Percentiles rank a stretch among this genome's conserved stretches.
Evolutionary conservation across 2,113 vertebrate species (phyloP).

Genomic region (Mungos mungo): DNA sequence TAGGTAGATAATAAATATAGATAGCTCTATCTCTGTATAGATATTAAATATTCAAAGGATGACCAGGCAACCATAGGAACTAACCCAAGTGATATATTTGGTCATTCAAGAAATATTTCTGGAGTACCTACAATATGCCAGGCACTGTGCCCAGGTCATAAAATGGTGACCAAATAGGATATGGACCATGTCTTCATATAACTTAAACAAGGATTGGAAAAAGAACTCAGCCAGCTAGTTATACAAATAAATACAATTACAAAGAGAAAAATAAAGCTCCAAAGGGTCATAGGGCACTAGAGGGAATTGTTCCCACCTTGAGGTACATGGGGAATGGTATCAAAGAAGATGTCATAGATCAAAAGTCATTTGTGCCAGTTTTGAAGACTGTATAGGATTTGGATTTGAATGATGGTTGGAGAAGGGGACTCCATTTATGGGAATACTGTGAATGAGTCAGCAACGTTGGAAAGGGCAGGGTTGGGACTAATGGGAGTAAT

Average conservation of each 20-base stretch:
- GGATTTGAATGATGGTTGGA: not conserved
- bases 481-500: not conserved
- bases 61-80: not conserved
- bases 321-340: not conserved
- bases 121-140: not conserved
- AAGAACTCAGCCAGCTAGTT: not conserved
- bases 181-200: not conserved
- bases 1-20: not conserved
- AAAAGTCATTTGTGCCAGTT: not conserved
- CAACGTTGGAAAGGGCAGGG: not conserved
- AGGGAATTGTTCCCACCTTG: not conserved
- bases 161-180: not conserved
- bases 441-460: accelerated
- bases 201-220: not conserved
- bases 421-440: not conserved
- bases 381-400: not conserved
- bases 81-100: not conserved
- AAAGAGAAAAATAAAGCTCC: not conserved
- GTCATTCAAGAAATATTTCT: not conserved
- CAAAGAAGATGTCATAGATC: not conserved
- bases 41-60: not conserved
- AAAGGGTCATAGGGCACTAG: not conserved
- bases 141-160: not conserved
- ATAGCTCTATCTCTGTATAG: not conserved
- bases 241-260: not conserved